A percentile compares a stretch with the other conserved stretches of the same genome.
Evolutionary conservation across 2,888 invertebrate genomes (phyloP).

Genomic region (Hypomecis atomaria): DNA sequence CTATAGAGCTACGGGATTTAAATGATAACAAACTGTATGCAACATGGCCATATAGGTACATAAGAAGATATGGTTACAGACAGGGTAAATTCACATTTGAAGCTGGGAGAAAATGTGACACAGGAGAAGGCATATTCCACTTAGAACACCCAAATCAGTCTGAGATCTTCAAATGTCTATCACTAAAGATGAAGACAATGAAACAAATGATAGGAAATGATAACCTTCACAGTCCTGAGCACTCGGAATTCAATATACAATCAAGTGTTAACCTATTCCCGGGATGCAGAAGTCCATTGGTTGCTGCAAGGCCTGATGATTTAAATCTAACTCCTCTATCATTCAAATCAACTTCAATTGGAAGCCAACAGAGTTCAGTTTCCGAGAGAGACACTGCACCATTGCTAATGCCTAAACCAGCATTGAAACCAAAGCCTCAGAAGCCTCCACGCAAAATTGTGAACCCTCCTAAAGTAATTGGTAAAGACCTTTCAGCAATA

Average conservation of each 20-base stretch:
- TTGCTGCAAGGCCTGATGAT: conserved; percentile 84
- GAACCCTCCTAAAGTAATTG: conserved; percentile 67
- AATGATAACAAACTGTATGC: conserved; percentile 87
- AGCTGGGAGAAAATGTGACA: conserved; percentile 93
- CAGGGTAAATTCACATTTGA: conserved; percentile 95
- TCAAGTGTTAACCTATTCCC: conserved; percentile 91
- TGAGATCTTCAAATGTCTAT: conserved; percentile 92
- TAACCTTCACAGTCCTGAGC: conserved; percentile 86
- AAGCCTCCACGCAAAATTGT: conserved; percentile 87
- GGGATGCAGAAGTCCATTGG: conserved; percentile 92
- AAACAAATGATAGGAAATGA: conserved; percentile 91
- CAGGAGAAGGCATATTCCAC: conserved; percentile 93
- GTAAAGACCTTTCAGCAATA: conserved; percentile 61
- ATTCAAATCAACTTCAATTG: conserved; percentile 74
- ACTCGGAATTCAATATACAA: conserved; percentile 89
- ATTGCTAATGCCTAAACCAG: conserved; percentile 82
- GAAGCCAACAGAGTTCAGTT: conserved; percentile 70
- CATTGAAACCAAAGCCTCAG: conserved; percentile 85
- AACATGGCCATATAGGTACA: conserved; percentile 94
- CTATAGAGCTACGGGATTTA: conserved; percentile 89
- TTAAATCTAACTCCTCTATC: conserved; percentile 76
- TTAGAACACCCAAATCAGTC: conserved; percentile 92
- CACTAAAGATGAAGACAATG: conserved; percentile 94
- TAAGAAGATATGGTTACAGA: conserved; percentile 93
- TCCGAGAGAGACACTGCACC: conserved; percentile 75